These are phyloP conservation scores for Ceratitis capitata DNA, from an alignment of 1,140 invertebrate genomes.

Conservation along the genomic window DNA sequence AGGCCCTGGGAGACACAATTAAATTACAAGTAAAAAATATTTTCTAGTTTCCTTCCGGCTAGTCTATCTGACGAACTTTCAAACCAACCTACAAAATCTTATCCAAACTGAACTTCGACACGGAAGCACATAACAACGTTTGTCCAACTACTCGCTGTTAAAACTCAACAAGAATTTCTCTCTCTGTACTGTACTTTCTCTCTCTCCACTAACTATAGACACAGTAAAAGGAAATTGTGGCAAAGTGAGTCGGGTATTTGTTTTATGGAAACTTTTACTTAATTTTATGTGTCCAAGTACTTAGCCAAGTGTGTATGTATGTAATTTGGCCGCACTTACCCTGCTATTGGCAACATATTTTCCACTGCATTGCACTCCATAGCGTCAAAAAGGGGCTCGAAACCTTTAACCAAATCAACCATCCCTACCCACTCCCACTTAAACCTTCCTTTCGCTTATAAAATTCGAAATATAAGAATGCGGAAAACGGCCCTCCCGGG, in stretches of 20 bases:
- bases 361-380: not conserved
- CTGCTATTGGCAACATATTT: not conserved
- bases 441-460: not conserved
- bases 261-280: not conserved
- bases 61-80: no score
- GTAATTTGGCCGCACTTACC: not conserved
- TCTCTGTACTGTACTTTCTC: not conserved
- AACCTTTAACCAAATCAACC: not conserved
- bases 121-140: no score
- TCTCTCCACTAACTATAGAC: not conserved
- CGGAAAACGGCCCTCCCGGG: not conserved
- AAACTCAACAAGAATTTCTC: not conserved
- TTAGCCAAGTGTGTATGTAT: not conserved
- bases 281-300: constrained; percentile 21
- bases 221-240: not conserved
- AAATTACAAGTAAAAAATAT: no score
- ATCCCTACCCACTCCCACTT: not conserved
- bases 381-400: not conserved
- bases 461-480: not conserved
- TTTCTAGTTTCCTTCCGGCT: no score
- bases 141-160: not conserved
- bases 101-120: no score
- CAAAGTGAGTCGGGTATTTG: not conserved
- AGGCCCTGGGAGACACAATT: no score
- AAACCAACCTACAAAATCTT: no score